Conservation (phyloP, 2,888 invertebrate species). For the Herminia tarsipennalis region DNA sequence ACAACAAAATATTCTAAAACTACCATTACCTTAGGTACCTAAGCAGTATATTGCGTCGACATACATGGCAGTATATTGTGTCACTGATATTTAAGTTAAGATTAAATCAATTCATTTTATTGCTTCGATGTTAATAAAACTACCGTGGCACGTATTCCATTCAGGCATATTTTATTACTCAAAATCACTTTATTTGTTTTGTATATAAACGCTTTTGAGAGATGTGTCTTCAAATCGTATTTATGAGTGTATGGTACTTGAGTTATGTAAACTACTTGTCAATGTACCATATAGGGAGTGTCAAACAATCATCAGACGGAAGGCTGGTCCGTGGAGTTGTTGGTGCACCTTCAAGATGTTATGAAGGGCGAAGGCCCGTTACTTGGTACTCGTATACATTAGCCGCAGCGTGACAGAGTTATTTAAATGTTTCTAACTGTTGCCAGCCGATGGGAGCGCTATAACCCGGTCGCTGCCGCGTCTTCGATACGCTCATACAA, state of each 20-base stretch:
- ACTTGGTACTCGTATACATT: slow-evolving; percentile 65
- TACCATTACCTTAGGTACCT: slow-evolving; percentile 42
- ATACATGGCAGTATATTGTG: slow-evolving; percentile 34
- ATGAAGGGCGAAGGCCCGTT: slow-evolving; percentile 78
- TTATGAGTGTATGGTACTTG: slow-evolving; percentile 52
- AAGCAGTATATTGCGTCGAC: slow-evolving; percentile 32
- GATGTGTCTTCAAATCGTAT: slow-evolving; percentile 37
- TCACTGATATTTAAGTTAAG: slow-evolving; percentile 41
- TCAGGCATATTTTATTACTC: slow-evolving; percentile 30
- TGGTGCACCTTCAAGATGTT: slow-evolving; percentile 47
- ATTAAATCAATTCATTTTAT: slow-evolving; percentile 56
- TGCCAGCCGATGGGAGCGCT: slow-evolving; percentile 58
- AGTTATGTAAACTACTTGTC: slow-evolving; percentile 62
- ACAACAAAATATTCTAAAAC: slow-evolving; percentile 62
- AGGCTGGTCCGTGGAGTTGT: slow-evolving; percentile 38
- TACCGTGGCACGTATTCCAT: slow-evolving; percentile 39
- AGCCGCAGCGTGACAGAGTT: slow-evolving; percentile 71
- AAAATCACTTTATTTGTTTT: slow-evolving; percentile 37
- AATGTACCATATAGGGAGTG: slow-evolving; percentile 51
- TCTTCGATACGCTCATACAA: slow-evolving; percentile 46
- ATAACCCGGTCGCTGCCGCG: slow-evolving; percentile 66
- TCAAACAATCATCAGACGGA: slow-evolving; percentile 51
- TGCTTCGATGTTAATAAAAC: slow-evolving; percentile 43
- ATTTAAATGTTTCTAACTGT: slow-evolving; percentile 79
- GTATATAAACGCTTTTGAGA: slow-evolving; percentile 43